phyloP scores from a whole-genome alignment of 2,888 invertebrate genomes.

The Parnassius apollo region DNA sequence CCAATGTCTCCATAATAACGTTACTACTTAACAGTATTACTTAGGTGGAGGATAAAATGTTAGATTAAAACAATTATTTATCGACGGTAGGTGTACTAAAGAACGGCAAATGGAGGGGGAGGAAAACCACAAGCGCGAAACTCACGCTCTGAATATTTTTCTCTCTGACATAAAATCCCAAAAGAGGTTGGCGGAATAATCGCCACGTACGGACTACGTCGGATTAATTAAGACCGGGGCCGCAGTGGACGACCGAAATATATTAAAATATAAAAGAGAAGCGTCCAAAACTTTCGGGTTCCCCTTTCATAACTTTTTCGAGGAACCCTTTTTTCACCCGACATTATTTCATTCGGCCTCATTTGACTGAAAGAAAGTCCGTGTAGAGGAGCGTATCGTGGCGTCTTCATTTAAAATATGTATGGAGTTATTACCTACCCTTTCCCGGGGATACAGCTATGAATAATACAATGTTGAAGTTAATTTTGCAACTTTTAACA shows the following conservation, averaged over 20 bases:
- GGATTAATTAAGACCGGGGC: slow-evolving; percentile 75
- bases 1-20: no score
- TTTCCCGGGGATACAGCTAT: slow-evolving; percentile 31
- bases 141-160: slow-evolving; percentile 61
- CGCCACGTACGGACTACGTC: slow-evolving; percentile 68
- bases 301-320: slow-evolving; percentile 74
- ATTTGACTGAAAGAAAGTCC: slow-evolving; percentile 77
- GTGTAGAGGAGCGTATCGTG: slow-evolving; percentile 59
- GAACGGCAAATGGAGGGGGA: slow-evolving; percentile 35
- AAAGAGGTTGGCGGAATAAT: slow-evolving; percentile 76
- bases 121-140: slow-evolving; percentile 46
- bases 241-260: slow-evolving; percentile 58
- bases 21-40: background rate
- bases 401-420: slow-evolving; percentile 69
- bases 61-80: slow-evolving; percentile 10
- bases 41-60: background rate
- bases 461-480: slow-evolving; percentile 53
- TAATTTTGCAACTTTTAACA: slow-evolving; percentile 32
- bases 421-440: slow-evolving; percentile 54
- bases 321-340: slow-evolving; percentile 65
- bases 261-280: slow-evolving; percentile 65
- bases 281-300: slow-evolving; percentile 66
- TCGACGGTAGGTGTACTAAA: slow-evolving; percentile 8
- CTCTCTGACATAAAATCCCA: slow-evolving; percentile 63
- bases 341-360: slow-evolving; percentile 76